Base-by-base conservation (phyloP, 2,888 invertebrate species). In the Mesochorus sp. region DNA sequence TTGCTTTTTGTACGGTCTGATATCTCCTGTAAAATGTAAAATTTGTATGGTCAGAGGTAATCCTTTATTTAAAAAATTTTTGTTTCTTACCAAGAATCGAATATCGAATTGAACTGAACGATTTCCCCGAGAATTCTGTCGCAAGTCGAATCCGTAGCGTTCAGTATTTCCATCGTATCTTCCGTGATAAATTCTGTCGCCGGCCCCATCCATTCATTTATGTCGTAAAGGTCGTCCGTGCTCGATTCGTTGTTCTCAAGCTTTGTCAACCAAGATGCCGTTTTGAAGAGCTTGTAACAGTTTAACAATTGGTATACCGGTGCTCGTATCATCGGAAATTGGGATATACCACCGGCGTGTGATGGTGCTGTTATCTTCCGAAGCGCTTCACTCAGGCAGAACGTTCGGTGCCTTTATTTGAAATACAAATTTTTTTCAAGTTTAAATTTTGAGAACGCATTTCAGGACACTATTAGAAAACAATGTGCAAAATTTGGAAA, bases 231-330 rank as follows among this genome's bases (percentile, higher is more conserved):
- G 67, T 84, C 61, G 73, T 81, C 59, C 68, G 78, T 42, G 51
- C 21, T 12, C 55, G 67, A 66, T 75, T 82, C 59, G 42, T n/a
- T n/a, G n/a, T 57, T 61, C 61, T 68, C 67, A 24, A 64, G 70
- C 28, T 59, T 72, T 26, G 53, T 77, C 24, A 81, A 55, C 79
- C 68, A 79, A 14, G 57, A 73, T 61, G 80, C 82, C 51, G 59
- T 62, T 2, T 80, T 44, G 28, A 84, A 79, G 8, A 79, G 76
- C 66, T 85, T 87, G 28, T 87, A 89, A 49, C 87, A 89, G 34
- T 88, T 85, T 59, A 89, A 75, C 39, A 90, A 82, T 76, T 84
- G 84, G 70, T 86, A 88, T 19, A 90, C 53, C 1, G 90, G 89
- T 0, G 82, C 81, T 57, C 85, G 84, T 57, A 89, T 68, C 81